phyloP scores from a whole-genome alignment of 2,888 invertebrate genomes.

The Drosophila putrida region DNA sequence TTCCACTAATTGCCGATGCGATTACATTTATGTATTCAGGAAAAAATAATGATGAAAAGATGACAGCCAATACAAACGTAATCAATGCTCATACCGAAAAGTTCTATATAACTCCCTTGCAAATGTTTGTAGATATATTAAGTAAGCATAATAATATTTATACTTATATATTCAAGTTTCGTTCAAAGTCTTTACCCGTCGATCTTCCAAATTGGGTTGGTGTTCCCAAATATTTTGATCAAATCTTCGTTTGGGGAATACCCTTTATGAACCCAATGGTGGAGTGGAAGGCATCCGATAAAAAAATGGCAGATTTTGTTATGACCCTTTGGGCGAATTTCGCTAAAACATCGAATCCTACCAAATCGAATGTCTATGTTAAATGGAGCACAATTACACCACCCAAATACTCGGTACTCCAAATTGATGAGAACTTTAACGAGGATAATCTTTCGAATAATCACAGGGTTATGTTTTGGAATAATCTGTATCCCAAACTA shows the following conservation, averaged over 20 bases:
- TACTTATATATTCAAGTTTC: slow-evolving; percentile 91
- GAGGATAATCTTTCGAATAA: slow-evolving; percentile 92
- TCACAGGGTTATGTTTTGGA: slow-evolving; percentile 93
- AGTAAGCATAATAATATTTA: slow-evolving; percentile 88
- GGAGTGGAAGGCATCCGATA: slow-evolving; percentile 92
- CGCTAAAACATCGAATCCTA: slow-evolving; percentile 90
- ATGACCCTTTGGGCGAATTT: slow-evolving; percentile 94
- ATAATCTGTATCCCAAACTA: slow-evolving; percentile 92
- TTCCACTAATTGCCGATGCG: slow-evolving; percentile 89
- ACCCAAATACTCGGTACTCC: slow-evolving; percentile 89
- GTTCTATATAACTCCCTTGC: slow-evolving; percentile 90
- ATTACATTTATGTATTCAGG: slow-evolving; percentile 91
- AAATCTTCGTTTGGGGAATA: slow-evolving; percentile 93
- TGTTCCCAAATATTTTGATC: slow-evolving; percentile 93
- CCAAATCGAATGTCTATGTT: slow-evolving; percentile 89
- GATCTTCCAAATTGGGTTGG: slow-evolving; percentile 92
- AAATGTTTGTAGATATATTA: slow-evolving; percentile 89
- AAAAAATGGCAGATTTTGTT: slow-evolving; percentile 91
- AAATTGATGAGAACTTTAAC: slow-evolving; percentile 91
- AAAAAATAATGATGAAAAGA: slow-evolving; percentile 88
- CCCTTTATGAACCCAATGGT: slow-evolving; percentile 89
- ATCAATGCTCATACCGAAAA: slow-evolving; percentile 91
- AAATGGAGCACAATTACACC: slow-evolving; percentile 91
- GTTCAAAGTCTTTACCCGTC: slow-evolving; percentile 89
- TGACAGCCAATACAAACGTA: slow-evolving; percentile 88